These are phyloP conservation scores for Plumapathes pennacea DNA, from an alignment of 92 coral and sea anemone genomes.

Conservation along the genomic window DNA sequence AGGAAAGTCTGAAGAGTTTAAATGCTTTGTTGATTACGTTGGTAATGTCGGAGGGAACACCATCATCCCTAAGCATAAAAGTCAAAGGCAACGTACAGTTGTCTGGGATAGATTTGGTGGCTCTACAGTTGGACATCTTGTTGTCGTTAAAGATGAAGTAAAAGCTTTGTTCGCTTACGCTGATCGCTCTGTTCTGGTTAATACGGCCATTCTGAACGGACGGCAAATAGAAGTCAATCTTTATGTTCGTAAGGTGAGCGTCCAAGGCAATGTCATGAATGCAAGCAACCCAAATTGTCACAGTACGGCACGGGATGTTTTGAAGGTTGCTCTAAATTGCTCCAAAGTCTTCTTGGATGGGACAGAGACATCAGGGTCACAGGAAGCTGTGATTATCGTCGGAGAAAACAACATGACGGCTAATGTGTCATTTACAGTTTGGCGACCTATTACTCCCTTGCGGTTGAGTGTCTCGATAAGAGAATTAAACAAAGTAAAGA, in stretches of 20 bases:
- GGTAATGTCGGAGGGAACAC: constrained; percentile 23
- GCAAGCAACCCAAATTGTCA: constrained; percentile 5
- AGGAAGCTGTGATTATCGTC: constrained; percentile 16
- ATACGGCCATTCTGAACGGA: constrained; percentile 48
- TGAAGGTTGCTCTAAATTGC: constrained; percentile 32
- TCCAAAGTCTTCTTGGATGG: constrained; percentile 41
- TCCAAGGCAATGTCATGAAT: constrained; percentile 8
- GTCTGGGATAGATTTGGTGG: constrained; percentile 30
- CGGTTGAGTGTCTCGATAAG: constrained; percentile 18
- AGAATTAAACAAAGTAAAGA: constrained; percentile 28
- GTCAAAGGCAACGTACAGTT: constrained; percentile 6
- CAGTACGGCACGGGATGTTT: constrained; percentile 6
- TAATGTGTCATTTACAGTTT: constrained; percentile 35
- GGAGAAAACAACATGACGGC: constrained; percentile 6
- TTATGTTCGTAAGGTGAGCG: constrained; percentile 15
- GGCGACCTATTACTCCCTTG: constrained; percentile 43
- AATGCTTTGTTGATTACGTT: constrained; percentile 12
- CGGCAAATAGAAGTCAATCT: constrained; percentile 10
- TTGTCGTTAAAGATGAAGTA: constrained; percentile 16
- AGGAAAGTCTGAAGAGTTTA: not conserved
- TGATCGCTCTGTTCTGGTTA: constrained; percentile 23
- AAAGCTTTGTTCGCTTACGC: constrained; percentile 19
- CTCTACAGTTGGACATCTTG: constrained; percentile 13
- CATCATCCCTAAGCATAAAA: constrained; percentile 1
- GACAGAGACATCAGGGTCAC: constrained; percentile 23